Base-by-base conservation (phyloP, 2,888 invertebrate species). In the Caenorhabditis afra region DNA sequence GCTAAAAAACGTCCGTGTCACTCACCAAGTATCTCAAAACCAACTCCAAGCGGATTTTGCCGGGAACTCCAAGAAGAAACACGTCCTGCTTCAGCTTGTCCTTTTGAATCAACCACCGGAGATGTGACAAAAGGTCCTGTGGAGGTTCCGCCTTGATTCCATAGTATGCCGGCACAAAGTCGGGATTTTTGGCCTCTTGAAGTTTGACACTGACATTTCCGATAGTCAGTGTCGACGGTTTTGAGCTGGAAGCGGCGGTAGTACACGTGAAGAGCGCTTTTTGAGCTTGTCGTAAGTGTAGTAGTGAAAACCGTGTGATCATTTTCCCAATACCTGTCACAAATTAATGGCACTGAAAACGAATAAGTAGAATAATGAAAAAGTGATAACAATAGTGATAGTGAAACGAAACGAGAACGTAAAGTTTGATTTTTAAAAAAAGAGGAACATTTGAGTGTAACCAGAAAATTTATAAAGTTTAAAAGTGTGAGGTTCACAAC, bases 21-120 rank as follows among this genome's bases (percentile, higher is more conserved):
- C 80, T 53, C 81, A 96, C 92, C 91, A 95, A 95, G 79, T 92
- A 92, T 49, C 95, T 94, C 91, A 97, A 93, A 0, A 96, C 96
- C 62, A 97, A 91, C 90, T 94, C 93, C 62, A 97, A 92, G 86
- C 95, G 93, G 73, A 93, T 92, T 0, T 95, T 94, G 0, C 97
- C 97, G 8, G 97, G 97, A 29, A 94, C 93, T 0, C 97, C 98
- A 75, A 97, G 93, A 41, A 98, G 92, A 91, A 97, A 98, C 92
- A 97, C 95, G 90, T 98, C 98, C 91, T 98, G 98, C 0, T 95
- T 94, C 3, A 98, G 92, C 23, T 94, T 90, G 91, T 97, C 96
- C 91, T 97, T 97, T 90, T 97, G 96, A 92, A 97, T 93, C 94
- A 97, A 95, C 97, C 97, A 97, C 93, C 95, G 93, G 85, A 97